Evolutionary conservation across 2,113 vertebrate species (phyloP).

Genomic region (Clarias macrocephalus): DNA sequence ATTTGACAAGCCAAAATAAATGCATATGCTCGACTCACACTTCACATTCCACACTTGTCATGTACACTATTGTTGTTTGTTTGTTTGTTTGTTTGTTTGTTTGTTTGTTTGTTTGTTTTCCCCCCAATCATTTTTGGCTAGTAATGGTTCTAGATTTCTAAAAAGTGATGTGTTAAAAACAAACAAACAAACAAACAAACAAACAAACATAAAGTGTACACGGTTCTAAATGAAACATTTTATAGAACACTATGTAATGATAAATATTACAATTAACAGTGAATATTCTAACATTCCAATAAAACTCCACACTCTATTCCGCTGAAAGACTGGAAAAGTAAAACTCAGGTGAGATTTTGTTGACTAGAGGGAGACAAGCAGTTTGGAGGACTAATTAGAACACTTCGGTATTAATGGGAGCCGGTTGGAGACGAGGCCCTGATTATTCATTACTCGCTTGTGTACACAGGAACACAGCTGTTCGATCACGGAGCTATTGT

Average conservation of each 20-base stretch:
- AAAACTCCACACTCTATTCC: not conserved
- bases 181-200: no score
- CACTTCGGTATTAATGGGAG: constrained; percentile 25
- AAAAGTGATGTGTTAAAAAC: not conserved
- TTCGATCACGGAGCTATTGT: constrained; percentile 67
- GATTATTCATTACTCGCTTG: constrained; percentile 77
- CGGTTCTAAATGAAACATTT: not conserved
- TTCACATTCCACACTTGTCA: not conserved
- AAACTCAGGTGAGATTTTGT: constrained; percentile 8
- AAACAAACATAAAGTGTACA: not conserved
- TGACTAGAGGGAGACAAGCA: constrained; percentile 49
- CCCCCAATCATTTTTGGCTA: not conserved
- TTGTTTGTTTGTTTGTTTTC: no score
- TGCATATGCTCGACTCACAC: not conserved
- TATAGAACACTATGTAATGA: not conserved
- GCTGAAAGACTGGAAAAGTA: not conserved
- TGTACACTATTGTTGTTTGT: not conserved
- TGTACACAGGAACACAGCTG: constrained; percentile 73
- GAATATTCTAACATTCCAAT: no score
- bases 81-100: no score
- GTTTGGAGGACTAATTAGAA: constrained; percentile 66
- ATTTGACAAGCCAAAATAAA: not conserved
- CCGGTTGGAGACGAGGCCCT: constrained; percentile 62
- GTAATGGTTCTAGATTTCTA: not conserved
- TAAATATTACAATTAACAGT: not conserved